A percentile compares a stretch with the other conserved stretches of the same genome.
phyloP scores from a whole-genome alignment of 2,113 vertebrate genomes.

The Crypturellus undulatus region DNA sequence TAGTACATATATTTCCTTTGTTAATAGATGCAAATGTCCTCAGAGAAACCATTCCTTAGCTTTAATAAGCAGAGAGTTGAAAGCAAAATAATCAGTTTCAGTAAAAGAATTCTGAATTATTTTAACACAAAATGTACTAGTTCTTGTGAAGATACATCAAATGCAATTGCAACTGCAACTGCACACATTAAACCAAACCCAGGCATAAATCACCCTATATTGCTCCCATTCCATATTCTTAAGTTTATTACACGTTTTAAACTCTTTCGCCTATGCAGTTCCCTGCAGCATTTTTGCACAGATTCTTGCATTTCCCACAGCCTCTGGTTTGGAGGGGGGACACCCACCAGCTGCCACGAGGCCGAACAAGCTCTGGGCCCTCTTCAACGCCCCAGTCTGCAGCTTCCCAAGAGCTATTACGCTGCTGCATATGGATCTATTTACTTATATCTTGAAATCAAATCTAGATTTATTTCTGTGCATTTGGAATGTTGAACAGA shows the following conservation, averaged over 20 bases:
- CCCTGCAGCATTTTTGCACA: not conserved
- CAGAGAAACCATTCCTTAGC: not conserved
- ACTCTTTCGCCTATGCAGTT: not conserved
- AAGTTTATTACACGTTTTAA: not conserved
- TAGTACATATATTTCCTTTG: conserved; percentile 41
- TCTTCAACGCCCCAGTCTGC: not conserved
- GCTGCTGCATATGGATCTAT: not conserved
- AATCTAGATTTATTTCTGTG: not conserved
- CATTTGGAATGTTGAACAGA: not conserved
- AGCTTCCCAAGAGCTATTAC: not conserved
- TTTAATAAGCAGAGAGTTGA: conserved; percentile 45
- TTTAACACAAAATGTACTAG: conserved; percentile 1
- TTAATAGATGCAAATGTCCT: conserved; percentile 47
- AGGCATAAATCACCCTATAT: not conserved
- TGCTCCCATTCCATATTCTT: not conserved
- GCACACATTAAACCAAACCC: conserved; percentile 25
- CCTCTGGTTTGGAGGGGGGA: not conserved
- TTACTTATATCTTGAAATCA: not conserved
- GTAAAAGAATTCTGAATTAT: not conserved
- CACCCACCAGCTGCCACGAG: not conserved
- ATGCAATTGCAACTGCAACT: not conserved
- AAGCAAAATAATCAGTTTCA: conserved; percentile 33
- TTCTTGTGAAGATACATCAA: conserved; percentile 32
- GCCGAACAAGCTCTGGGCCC: not conserved
- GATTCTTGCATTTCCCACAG: not conserved